Conservation (phyloP, 2,797 vertebrate genomes). For the Chaetophractus vellerosus region DNA sequence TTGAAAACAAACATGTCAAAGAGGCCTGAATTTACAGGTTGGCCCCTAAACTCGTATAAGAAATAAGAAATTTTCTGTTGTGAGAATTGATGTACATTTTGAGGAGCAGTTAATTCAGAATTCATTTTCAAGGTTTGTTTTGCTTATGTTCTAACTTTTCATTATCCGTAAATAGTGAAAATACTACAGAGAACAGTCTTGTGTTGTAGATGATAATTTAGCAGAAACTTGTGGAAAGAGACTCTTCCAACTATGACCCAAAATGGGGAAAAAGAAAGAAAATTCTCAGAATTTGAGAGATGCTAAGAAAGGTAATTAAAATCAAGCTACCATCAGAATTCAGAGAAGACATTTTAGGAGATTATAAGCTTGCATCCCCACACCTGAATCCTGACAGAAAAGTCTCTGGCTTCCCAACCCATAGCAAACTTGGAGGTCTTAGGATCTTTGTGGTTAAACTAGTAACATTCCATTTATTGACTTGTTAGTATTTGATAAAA, state of each 20-base stretch:
- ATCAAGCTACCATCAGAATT: neutral
- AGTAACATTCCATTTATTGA: neutral
- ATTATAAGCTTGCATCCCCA: neutral
- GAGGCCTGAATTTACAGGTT: too few relatives aligned
- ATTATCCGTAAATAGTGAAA: neutral
- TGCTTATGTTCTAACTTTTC: neutral
- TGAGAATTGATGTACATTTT: neutral
- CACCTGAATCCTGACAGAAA: neutral
- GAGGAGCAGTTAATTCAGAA: neutral
- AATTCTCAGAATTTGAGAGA: neutral
- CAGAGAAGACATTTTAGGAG: neutral
- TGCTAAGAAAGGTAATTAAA: neutral
- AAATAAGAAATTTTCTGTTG: neutral
- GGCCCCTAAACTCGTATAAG: neutral
- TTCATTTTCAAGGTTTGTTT: slow-evolving; percentile 8
- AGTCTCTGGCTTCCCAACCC: too few relatives aligned
- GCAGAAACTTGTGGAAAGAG: neutral
- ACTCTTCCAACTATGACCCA: neutral
- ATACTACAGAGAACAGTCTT: neutral
- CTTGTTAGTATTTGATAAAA: slow-evolving; percentile 13
- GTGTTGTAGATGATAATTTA: neutral
- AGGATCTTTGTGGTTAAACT: neutral
- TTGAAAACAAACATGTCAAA: too few relatives aligned
- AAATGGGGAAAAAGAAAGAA: neutral
- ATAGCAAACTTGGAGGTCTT: neutral